These are phyloP conservation scores for Callinectes sapidus DNA, from an alignment of 2,888 invertebrate species.

Conservation along the genomic window DNA sequence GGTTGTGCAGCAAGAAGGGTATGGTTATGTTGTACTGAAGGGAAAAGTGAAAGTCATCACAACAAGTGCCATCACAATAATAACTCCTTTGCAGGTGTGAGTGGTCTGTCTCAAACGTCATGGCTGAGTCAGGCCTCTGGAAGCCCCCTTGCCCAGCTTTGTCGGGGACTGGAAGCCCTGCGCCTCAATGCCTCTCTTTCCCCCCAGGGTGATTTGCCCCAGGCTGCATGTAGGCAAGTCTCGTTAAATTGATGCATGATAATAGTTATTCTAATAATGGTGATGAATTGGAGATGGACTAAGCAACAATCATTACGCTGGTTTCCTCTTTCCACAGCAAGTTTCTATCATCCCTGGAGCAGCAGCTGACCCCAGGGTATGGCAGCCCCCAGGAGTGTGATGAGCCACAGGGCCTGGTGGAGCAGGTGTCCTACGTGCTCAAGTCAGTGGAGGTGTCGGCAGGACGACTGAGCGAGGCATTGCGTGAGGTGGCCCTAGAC, in stretches of 20 bases:
- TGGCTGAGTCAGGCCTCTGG: constrained; percentile 38
- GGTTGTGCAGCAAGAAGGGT: too few species aligned
- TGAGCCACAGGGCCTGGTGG: neutral
- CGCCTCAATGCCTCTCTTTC: constrained; percentile 69
- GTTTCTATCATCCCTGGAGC: constrained; percentile 40
- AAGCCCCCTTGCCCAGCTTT: constrained; percentile 66
- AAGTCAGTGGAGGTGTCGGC: constrained; percentile 56
- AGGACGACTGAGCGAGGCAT: constrained; percentile 40
- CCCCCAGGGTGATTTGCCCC: constrained; percentile 40
- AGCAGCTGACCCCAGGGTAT: neutral
- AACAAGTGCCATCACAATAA: neutral
- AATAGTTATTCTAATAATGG: neutral
- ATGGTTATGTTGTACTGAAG: too few species aligned
- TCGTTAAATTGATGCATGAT: neutral
- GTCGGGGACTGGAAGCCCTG: constrained; percentile 70
- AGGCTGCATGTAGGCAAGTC: neutral
- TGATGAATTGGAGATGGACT: neutral
- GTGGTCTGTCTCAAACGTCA: constrained; percentile 7
- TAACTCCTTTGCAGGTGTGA: neutral
- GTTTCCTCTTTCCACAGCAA: constrained; percentile 41
- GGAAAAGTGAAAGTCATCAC: too few species aligned
- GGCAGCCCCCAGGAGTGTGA: neutral
- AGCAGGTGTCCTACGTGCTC: constrained; percentile 51
- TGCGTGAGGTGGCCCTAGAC: constrained; percentile 44
- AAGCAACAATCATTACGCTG: neutral